Evolutionary conservation across 2,888 invertebrate genomes (phyloP), one percentile per base, ranked within the genome.

Genomic region (Didymodactylos carnosus): DNA sequence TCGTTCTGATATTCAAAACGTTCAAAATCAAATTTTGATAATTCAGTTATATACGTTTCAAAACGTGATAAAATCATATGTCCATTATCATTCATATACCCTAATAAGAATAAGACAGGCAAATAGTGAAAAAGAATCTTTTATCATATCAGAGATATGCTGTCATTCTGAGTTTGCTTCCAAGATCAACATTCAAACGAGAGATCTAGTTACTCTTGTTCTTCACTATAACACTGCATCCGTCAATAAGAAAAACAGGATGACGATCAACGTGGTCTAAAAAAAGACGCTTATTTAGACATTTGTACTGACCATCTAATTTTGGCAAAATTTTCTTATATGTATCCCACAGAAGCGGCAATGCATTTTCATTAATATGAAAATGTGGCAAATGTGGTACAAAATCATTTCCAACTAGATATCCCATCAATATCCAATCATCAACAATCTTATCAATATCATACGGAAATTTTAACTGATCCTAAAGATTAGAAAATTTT

Each of bases 391-490:
- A 86, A 86, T 99, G 98, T 0, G 98, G 98, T 79, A 98, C 84
- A 82, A 98, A 98, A 85, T 98, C 98, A 81, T 98, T 98, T 71
- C 98, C 98, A 72, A 97, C 95, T 84, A 98, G 98, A 86, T 99
- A 98, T 82, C 98, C 98, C 93, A 98, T 94, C 79, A 88, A 87
- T n/a, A 88, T 97, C 97, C 97, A 99, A 84, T 99, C 98, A 81
- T 98, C 98, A 23, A 99, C 83, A 0, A 89, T 93, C 74, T 97
- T 79, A 80, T 98, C 98, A 82, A 98, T 91, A 81, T 94, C 92
- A 83, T 92, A 97, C 71, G 87, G 86, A 83, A 98, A 97, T 7
- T 95, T 94, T 46, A 97, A 86, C 83, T 91, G 90, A 23, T 78
- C 77, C 0, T 90, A 90, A 92, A 97, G 94, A 78, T 85, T 83